These are phyloP conservation scores for Taurulus bubalis DNA, from an alignment of 2,113 vertebrate species.

Conservation along the genomic window DNA sequence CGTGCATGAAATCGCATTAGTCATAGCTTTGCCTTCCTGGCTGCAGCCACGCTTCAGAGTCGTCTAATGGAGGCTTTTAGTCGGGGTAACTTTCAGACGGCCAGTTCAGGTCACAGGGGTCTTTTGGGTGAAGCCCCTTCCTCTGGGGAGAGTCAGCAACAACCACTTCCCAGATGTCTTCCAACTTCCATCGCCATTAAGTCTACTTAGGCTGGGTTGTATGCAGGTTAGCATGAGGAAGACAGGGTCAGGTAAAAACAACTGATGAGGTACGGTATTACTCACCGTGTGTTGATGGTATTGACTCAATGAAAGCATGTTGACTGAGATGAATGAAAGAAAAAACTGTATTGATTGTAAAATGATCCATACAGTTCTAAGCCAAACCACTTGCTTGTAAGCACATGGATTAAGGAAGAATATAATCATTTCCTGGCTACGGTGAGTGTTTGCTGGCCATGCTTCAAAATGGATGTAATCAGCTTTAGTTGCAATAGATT, in stretches of 20 bases:
- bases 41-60: conserved; percentile 54
- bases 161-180: not conserved
- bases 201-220: conserved; percentile 6
- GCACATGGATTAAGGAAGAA: conserved; percentile 28
- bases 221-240: conserved; percentile 12
- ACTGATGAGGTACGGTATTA: not conserved
- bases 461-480: conserved; percentile 23
- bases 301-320: not conserved
- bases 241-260: not conserved
- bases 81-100: conserved; percentile 54
- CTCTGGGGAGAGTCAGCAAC: conserved; percentile 7
- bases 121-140: conserved; percentile 33
- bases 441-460: conserved; percentile 15
- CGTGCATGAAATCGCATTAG: conserved; percentile 79
- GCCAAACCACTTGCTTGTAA: conserved; percentile 27
- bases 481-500: not conserved
- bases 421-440: conserved; percentile 23
- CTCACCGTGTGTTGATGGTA: not conserved
- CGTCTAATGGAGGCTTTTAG: conserved; percentile 73
- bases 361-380: conserved; percentile 4
- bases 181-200: conserved; percentile 2
- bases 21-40: conserved; percentile 61
- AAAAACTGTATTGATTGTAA: not conserved
- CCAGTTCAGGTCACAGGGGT: conserved; percentile 46
- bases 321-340: conserved; percentile 3